Base-by-base conservation (phyloP, 2,888 invertebrate species). In the Diadegma fenestrale region DNA sequence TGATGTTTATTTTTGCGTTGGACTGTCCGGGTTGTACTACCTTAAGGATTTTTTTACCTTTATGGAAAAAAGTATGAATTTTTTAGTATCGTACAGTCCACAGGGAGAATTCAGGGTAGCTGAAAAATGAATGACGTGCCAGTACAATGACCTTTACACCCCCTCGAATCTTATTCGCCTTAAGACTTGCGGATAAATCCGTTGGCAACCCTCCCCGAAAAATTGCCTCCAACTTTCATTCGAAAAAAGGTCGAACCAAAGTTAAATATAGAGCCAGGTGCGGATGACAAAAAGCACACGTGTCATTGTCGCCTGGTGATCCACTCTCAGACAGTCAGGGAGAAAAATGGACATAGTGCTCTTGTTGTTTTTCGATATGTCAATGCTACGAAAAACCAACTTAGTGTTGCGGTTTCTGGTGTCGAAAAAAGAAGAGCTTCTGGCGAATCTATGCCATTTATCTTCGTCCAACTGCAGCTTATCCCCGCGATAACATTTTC, bases 311-410 rank as follows among this genome's bases (percentile, higher is more conserved):
- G 48, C 37, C 37, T 5, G 17, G 48, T 41, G 58, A 68, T 68
- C 51, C 19, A 75, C 54, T 54, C 69, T 30, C 19, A 30, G 72
- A 75, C 54, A 64, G 54, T 33, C 75, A 54, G 43, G 75, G 58
- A 75, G 68, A 71, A 22, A 22, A 82, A 79, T 68, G 45, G 63
- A 54, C 7, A n/a, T 19, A 26, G 61, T 73, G 41, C 82, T 75
- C 75, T 61, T 58, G 48, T 63, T 63, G 75, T 14, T 54, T 45
- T 79, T 61, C 45, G n/a, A 33, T 66, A n/a, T 66, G 48, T 22
- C 30, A 19, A n/a, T 37, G 33, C 7, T n/a, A n/a, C 19, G 37
- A 61, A 33, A 63, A 68, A n/a, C 64, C n/a, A 43, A 33, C 45
- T 68, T 68, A 51, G 41, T 17, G 26, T 5, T 33, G 8, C 33